These are phyloP conservation scores for Pygoscelis antarcticus DNA, from an alignment of 2,113 vertebrate genomes.

Conservation along the genomic window DNA sequence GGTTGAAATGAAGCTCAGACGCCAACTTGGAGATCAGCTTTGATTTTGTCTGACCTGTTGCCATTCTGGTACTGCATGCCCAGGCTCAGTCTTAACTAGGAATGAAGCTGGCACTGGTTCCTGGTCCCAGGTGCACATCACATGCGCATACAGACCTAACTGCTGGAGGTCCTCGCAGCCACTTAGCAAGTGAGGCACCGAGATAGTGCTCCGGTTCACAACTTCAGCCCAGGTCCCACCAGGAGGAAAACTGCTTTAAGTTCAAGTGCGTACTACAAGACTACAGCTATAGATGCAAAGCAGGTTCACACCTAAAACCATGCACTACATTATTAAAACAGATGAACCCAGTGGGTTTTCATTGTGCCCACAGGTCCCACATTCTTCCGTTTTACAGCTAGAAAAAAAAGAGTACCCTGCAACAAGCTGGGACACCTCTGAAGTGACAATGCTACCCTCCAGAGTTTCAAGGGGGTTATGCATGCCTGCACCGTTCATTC, in stretches of 20 bases:
- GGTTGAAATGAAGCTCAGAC: neutral
- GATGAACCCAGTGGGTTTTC: neutral
- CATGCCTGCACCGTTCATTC: too few relatives aligned
- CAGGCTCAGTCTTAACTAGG: neutral
- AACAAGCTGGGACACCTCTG: neutral
- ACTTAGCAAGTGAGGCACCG: rapidly evolving
- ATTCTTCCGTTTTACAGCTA: neutral
- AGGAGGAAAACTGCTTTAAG: neutral
- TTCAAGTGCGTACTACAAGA: neutral
- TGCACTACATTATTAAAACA: neutral
- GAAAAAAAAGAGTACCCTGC: neutral
- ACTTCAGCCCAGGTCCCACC: neutral
- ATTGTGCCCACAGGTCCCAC: too few relatives aligned
- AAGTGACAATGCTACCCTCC: neutral
- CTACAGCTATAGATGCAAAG: neutral
- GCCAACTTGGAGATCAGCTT: neutral
- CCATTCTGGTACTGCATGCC: rapidly evolving
- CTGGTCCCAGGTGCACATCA: neutral
- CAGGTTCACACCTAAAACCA: neutral
- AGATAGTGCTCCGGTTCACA: neutral
- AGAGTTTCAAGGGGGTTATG: neutral
- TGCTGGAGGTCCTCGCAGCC: neutral
- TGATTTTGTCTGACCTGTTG: neutral
- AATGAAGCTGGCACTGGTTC: neutral
- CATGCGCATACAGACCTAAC: rapidly evolving